These are phyloP conservation scores for Bucorvus abyssinicus DNA, from an alignment of 2,797 vertebrate species.

Conservation along the genomic window DNA sequence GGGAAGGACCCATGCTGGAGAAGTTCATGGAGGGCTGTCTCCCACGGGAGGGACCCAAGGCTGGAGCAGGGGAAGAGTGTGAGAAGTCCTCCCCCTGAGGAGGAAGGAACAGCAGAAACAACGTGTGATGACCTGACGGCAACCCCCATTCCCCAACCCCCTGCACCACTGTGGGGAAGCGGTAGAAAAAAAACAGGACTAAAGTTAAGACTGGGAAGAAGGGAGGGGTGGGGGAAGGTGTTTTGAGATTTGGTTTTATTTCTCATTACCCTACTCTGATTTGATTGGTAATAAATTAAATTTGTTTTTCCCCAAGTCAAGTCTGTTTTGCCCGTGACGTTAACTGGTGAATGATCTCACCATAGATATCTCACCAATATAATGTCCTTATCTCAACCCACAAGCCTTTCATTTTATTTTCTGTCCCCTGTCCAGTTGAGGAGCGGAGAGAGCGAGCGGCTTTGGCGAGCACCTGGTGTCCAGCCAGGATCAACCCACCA, in stretches of 20 bases:
- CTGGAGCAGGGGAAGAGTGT: neutral
- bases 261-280: neutral
- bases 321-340: neutral
- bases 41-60: neutral
- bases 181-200: neutral
- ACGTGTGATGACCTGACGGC: too few relatives aligned
- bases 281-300: neutral
- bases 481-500: neutral
- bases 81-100: too few relatives aligned
- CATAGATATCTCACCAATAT: too few relatives aligned
- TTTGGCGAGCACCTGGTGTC: neutral
- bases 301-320: neutral
- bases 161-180: neutral
- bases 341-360: neutral
- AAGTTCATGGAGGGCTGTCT: neutral
- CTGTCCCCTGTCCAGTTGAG: neutral
- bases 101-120: too few relatives aligned
- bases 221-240: neutral
- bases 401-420: fast-evolving
- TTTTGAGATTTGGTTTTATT: neutral
- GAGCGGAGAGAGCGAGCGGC: neutral
- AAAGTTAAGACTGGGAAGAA: neutral
- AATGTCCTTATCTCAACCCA: neutral
- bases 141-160: neutral
- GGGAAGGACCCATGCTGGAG: neutral